These are phyloP conservation scores for Pangasianodon hypophthalmus DNA, from an alignment of 2,113 vertebrate genomes.

Conservation along the genomic window DNA sequence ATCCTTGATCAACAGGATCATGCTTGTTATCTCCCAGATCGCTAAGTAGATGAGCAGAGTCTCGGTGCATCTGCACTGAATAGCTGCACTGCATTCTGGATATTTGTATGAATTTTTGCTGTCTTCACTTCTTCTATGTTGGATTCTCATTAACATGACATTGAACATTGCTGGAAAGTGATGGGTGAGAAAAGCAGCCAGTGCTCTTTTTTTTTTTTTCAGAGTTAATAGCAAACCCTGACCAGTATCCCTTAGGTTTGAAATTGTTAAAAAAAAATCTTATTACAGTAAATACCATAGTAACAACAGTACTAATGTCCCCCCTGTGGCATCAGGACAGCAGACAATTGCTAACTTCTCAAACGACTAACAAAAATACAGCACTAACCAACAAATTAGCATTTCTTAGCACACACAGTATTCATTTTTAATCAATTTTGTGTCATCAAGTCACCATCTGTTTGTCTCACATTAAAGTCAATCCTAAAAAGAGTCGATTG, in stretches of 20 bases:
- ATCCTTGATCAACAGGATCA: background rate
- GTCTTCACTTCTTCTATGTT: background rate
- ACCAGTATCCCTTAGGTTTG: background rate
- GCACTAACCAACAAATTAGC: background rate
- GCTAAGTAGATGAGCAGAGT: background rate
- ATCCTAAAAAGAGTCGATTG: background rate
- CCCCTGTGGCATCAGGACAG: background rate
- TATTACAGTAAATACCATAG: background rate
- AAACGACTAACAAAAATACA: background rate
- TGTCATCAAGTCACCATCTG: background rate
- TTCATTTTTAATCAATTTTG: background rate
- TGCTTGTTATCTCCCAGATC: background rate
- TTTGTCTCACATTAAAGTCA: background rate
- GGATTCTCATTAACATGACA: background rate
- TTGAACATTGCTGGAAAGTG: background rate
- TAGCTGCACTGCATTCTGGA: background rate
- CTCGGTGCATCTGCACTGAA: background rate
- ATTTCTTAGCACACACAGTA: too few relatives aligned
- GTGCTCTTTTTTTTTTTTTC: background rate
- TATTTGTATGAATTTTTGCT: background rate
- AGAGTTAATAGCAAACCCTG: background rate
- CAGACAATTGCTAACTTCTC: background rate
- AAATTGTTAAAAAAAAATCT: background rate
- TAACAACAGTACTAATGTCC: background rate
- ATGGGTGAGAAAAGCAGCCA: background rate